These are phyloP conservation scores for Hypomecis punctinalis DNA, from an alignment of 2,888 invertebrate species.

Conservation along the genomic window DNA sequence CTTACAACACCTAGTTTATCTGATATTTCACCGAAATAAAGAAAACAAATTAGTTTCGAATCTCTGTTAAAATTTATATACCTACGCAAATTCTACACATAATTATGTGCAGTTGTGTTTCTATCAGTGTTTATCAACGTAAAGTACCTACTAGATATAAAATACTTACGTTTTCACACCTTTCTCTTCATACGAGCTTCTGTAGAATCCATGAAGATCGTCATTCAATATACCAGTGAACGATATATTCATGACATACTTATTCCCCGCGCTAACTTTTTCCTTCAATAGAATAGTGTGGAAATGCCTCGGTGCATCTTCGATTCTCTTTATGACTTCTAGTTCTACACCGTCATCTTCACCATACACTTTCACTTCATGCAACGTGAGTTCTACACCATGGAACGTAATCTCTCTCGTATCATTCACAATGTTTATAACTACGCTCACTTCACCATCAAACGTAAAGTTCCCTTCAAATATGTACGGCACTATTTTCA, in stretches of 20 bases:
- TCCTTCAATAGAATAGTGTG: conserved; percentile 87
- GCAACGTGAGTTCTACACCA: conserved; percentile 88
- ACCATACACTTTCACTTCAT: conserved; percentile 82
- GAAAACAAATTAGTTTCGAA: no score
- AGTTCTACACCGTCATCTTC: conserved; percentile 64
- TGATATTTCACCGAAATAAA: no score
- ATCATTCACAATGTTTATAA: conserved; percentile 85
- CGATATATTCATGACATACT: conserved; percentile 88
- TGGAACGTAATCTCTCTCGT: conserved; percentile 91
- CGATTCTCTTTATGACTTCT: conserved; percentile 70
- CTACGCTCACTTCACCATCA: conserved; percentile 88
- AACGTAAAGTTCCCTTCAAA: conserved; percentile 92
- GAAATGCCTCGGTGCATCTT: conserved; percentile 88
- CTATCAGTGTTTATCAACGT: no score
- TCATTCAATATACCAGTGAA: conserved; percentile 91
- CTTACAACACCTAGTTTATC: no score
- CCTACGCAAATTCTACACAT: no score
- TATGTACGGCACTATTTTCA: conserved; percentile 90
- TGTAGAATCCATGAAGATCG: conserved; percentile 91
- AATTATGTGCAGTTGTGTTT: no score
- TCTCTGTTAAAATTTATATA: no score
- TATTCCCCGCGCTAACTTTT: conserved; percentile 82
- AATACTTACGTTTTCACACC: conserved; percentile 87
- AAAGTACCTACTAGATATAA: background rate
- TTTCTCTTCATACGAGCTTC: conserved; percentile 90